Evolutionary conservation across 2,888 invertebrate genomes (phyloP), one percentile per base, ranked within the genome.

Genomic region (Pristionchus japonicus): DNA sequence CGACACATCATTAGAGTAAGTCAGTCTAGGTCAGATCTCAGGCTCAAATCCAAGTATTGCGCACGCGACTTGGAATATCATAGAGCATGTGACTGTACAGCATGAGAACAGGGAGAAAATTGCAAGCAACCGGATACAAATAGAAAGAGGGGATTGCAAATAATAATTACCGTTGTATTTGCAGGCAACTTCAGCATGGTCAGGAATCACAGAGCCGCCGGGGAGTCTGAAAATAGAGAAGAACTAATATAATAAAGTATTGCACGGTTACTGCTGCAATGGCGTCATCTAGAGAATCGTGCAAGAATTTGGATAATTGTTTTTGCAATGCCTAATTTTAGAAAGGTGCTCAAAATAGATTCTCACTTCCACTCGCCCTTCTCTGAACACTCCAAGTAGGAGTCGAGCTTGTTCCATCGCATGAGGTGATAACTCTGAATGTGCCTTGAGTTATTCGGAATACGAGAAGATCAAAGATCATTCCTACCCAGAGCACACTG

Each of bases 401-500:
- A 17, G 49, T 82, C 43, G 49, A 82, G 15, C 20, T 23, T 31
- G 52, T 49, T 82, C 82, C 82, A 82, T 6, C 82, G 47, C 82
- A 82, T 82, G 31, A 82, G 27, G 31, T 47, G 47, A n/a, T 82
- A 82, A n/a, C 82, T 82, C 82, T 82, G 40, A 74, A 74, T 0
- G 11, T 31, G 11, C 13, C 7, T 1, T 61, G n/a, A n/a, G n/a
- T 61, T 61, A n/a, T n/a, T 23, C 20, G n/a, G 52, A 61, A n/a
- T 61, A 1, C 2, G 27, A 27, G 27, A 61, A 61, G 11, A 0
- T 27, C 61, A 61, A 61, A 27, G 27, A 34, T 37, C 70, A 70
- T 43, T 6, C 9, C 11, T 27, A 82, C 82, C 82, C 82, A 82
- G 6, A 82, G 82, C 49, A 82, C 82, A 17, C 82, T 82, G 3